Base-by-base conservation (phyloP, 2,797 vertebrate genomes). In the Poecile montanus region DNA sequence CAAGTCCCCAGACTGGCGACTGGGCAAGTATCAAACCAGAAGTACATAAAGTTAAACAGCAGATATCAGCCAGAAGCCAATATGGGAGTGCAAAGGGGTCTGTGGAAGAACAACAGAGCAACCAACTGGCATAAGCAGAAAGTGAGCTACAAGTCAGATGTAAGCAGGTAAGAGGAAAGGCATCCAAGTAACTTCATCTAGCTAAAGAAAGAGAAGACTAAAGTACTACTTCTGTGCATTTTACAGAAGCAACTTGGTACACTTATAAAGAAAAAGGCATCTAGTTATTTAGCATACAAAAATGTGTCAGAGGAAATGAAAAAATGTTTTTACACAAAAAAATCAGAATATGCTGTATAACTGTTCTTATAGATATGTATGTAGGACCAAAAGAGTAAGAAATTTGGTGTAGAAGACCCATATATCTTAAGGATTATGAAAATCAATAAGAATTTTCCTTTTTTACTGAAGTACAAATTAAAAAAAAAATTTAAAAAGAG, bases 361-460 rank as follows among this genome's bases (percentile, higher is more conserved):
- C n/a, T 88, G 34, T 63, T 79, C 36, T 36, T 72, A 81, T 42
- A 82, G 36, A 72, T 53, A 42, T 4, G 15, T 56, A 82, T 15
- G 26, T 63, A 60, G 48, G 66, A 58, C 40, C 56, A 93, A 73
- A 68, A 84, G 17, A 71, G 10, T 34, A 72, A 82, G 9, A 85
- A 61, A 87, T 67, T 34, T 83, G 51, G 36, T 4, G 1, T 63
- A 70, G n/a, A 87, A 76, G 9, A 82, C 38, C 19, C 5, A 1
- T 91, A 6, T 48, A 36, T 38, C 25, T 83, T 25, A 26, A 45
- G 42, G 26, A 84, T 86, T 81, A 68, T 34, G 19, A 72, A 96
- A 94, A 94, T 70, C 79, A 81, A 23, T 78, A 80, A 44, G 29
- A 70, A 61, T 76, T 91, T 79, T 94, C 26, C 48, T 73, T 90